phyloP scores from a whole-genome alignment of 2,113 vertebrate species.

The Cyanoliseus patagonus region DNA sequence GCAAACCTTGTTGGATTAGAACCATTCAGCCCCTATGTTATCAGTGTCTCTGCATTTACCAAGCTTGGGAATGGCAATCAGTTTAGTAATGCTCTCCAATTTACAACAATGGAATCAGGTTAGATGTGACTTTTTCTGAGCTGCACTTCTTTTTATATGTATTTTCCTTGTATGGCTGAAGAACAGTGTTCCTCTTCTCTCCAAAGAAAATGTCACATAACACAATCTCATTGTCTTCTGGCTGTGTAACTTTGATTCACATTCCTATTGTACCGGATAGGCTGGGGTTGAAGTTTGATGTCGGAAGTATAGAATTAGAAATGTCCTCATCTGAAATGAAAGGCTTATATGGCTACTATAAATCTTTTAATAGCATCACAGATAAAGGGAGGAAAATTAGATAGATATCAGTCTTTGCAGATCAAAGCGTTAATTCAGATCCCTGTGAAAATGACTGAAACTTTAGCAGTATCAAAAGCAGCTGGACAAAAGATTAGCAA shows the following conservation, averaged over 20 bases:
- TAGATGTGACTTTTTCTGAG: constrained; percentile 18
- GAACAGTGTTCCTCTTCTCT: not conserved
- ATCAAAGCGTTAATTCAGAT: constrained; percentile 35
- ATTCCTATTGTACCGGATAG: not conserved
- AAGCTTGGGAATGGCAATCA: constrained; percentile 92
- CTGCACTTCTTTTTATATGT: not conserved
- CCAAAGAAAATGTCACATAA: not conserved
- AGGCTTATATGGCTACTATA: constrained; percentile 13
- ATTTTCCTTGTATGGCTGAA: constrained; percentile 16
- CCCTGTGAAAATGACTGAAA: constrained; percentile 46
- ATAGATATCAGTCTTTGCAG: constrained; percentile 22
- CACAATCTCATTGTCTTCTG: not conserved
- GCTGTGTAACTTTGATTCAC: not conserved
- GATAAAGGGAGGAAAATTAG: constrained; percentile 50
- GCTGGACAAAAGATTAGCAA: not conserved
- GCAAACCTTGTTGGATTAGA: constrained; percentile 81
- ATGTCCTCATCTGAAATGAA: constrained; percentile 37
- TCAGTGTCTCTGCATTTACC: constrained; percentile 90
- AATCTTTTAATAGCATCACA: constrained; percentile 55
- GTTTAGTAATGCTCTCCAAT: constrained; percentile 86
- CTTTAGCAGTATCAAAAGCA: not conserved
- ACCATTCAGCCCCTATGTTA: constrained; percentile 86
- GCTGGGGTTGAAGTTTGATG: constrained; percentile 26
- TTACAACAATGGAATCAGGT: constrained; percentile 94
- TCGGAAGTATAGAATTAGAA: constrained; percentile 24